Evolutionary conservation across 2,797 vertebrate genomes (phyloP), one percentile per base, ranked within the genome.

Genomic region (Zonotrichia albicollis): DNA sequence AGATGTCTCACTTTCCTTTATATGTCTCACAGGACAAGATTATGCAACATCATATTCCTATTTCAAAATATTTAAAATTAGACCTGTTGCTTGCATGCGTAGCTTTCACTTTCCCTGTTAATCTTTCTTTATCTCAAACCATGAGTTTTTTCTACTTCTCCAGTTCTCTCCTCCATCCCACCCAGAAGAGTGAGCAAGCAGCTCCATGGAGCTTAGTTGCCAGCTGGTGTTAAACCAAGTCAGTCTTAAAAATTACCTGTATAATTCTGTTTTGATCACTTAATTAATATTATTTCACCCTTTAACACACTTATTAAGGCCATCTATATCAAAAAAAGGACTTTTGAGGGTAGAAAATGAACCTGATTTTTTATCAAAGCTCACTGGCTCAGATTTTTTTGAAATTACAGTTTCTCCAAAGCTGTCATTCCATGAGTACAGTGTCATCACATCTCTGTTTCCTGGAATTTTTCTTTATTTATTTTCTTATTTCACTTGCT

Each of bases 21-120:
- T 34, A 13, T 3, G 6, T 38, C 38, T 50, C 57, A 81, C 0
- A 1, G 34, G 26, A 57, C 8, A 73, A 58, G 19, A 58, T 64
- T 42, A 58, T 19, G n/a, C 26, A 66, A 45, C 9, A 42, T 18
- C 5, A 62, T 70, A 55, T 76, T 53, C 34, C 14, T 50, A 30
- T 38, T 73, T 10, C 19, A 55, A 68, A 55, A 65, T n/a, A 30
- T 57, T 60, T 60, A 5, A 75, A 68, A n/a, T 48, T 11, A 25
- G 50, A 68, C 14, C 5, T 48, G 17, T 60, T 60, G 16, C 19
- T 71, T 71, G 20, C 5, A 14, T 13, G 10, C 0, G 0, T 26
- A 7, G 5, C 6, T 87, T 82, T 82, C 27, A 25, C 17, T 60
- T 87, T 66, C 13, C 11, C 8, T 78, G 17, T 23, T 48, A 42